Evolutionary conservation across 2,797 vertebrate species (phyloP).

Genomic region (Epinephelus malabaricus): DNA sequence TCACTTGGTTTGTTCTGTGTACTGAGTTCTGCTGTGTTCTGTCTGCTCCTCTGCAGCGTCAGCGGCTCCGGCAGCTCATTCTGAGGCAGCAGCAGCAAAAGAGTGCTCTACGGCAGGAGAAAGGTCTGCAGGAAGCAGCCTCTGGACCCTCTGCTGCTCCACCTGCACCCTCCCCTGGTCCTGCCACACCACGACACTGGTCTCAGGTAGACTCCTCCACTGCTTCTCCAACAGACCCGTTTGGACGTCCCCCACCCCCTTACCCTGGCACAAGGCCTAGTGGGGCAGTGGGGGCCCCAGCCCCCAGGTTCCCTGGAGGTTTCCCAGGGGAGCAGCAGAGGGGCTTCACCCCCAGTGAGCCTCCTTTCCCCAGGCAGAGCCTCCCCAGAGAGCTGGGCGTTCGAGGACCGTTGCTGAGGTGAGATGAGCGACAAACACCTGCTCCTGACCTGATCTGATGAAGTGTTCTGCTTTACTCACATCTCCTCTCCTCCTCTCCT

Average conservation of each 20-base stretch:
- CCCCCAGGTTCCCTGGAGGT: constrained; percentile 47
- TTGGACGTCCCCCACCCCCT: constrained; percentile 94
- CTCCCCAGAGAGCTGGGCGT: constrained; percentile 84
- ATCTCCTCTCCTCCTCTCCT: not conserved
- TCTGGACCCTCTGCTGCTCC: constrained; percentile 30
- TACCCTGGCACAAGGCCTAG: constrained; percentile 91
- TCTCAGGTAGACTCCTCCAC: constrained; percentile 86
- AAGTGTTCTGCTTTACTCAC: not conserved
- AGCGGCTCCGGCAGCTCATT: constrained; percentile 94
- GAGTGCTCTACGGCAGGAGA: constrained; percentile 91
- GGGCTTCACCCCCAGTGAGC: constrained; percentile 83
- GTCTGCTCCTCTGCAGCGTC: constrained; percentile 84
- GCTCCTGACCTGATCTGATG: not conserved
- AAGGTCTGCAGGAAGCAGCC: constrained; percentile 85
- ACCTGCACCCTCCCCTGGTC: not conserved
- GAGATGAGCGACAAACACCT: constrained; percentile 56
- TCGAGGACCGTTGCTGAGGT: constrained; percentile 90
- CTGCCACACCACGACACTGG: constrained; percentile 86
- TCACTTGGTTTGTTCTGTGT: not conserved
- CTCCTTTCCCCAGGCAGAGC: constrained; percentile 82
- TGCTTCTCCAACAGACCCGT: constrained; percentile 79
- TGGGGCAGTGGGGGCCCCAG: not conserved
- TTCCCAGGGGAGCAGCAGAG: constrained; percentile 73
- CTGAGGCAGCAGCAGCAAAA: constrained; percentile 96
- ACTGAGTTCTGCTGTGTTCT: not conserved